Conservation (phyloP, 53 echinoderm and acorn worm genomes). For the Mesocentrotus franciscanus region DNA sequence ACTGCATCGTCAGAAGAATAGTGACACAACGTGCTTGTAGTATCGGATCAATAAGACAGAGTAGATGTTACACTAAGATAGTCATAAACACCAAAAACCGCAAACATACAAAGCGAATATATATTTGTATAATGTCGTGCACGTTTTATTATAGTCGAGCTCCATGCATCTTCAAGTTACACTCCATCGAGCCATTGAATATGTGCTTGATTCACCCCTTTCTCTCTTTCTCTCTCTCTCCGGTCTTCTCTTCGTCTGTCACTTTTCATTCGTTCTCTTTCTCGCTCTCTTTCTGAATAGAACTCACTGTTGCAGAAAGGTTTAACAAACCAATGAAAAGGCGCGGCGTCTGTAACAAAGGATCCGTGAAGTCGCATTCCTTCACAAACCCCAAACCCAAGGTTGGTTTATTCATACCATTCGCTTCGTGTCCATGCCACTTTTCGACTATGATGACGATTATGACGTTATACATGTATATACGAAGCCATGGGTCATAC, state of each 20-base stretch:
- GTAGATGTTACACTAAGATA: neutral
- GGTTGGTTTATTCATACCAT: neutral
- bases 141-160: neutral
- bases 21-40: neutral
- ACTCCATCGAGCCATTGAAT: neutral
- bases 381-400: neutral
- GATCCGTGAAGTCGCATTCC: neutral
- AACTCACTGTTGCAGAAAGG: neutral
- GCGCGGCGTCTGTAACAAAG: constrained; percentile 11
- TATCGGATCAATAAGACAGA: neutral
- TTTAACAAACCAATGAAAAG: constrained; percentile 30
- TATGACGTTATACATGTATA: too few relatives aligned
- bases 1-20: neutral
- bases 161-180: neutral
- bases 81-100: neutral
- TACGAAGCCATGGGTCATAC: too few relatives aligned
- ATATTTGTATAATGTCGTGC: neutral
- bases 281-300: neutral
- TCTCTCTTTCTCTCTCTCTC: neutral
- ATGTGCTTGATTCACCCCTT: neutral
- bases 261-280: neutral
- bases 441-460: neutral
- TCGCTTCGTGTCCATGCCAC: neutral
- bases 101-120: neutral
- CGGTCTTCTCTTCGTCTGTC: neutral